Conservation (phyloP, 2,888 invertebrate genomes). For the Thelaira solivaga region DNA sequence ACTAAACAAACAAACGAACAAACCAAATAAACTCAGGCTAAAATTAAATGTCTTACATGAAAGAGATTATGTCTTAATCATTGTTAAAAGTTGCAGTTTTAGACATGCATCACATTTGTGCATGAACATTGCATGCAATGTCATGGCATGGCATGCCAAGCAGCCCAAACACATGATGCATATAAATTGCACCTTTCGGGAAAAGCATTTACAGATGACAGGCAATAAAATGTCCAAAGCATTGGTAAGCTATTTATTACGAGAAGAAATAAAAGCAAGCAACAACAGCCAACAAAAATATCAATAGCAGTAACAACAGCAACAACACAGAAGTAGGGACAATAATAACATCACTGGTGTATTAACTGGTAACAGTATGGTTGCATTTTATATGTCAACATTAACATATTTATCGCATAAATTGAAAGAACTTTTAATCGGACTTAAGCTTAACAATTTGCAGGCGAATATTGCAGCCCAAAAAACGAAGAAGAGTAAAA, state of each 20-base stretch:
- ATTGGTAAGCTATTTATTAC: conserved; percentile 57
- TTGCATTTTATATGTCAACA: conserved; percentile 63
- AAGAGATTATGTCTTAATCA: conserved; percentile 63
- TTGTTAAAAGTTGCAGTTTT: conserved; percentile 58
- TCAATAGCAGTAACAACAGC: conserved; percentile 19
- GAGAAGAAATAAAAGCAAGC: neutral
- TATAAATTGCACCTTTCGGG: conserved; percentile 64
- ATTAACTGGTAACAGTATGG: conserved; percentile 45
- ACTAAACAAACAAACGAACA: too few species aligned
- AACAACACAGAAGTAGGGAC: neutral
- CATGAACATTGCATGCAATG: conserved; percentile 43
- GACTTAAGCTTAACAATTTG: conserved; percentile 65
- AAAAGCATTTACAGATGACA: conserved; percentile 62
- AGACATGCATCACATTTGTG: conserved; percentile 58
- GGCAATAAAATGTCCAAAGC: conserved; percentile 64
- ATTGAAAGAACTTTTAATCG: conserved; percentile 63
- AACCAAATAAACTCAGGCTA: conserved; percentile 23
- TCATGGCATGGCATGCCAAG: conserved; percentile 46
- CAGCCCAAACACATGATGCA: conserved; percentile 47
- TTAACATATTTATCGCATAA: conserved; percentile 64
- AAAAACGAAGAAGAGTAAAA: conserved; percentile 16
- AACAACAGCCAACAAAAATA: conserved; percentile 27
- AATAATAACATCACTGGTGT: conserved; percentile 24
- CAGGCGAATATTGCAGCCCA: conserved; percentile 51
- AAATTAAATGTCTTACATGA: conserved; percentile 62